Conservation (phyloP, 2,113 vertebrate species). For the Phoenicopterus ruber region DNA sequence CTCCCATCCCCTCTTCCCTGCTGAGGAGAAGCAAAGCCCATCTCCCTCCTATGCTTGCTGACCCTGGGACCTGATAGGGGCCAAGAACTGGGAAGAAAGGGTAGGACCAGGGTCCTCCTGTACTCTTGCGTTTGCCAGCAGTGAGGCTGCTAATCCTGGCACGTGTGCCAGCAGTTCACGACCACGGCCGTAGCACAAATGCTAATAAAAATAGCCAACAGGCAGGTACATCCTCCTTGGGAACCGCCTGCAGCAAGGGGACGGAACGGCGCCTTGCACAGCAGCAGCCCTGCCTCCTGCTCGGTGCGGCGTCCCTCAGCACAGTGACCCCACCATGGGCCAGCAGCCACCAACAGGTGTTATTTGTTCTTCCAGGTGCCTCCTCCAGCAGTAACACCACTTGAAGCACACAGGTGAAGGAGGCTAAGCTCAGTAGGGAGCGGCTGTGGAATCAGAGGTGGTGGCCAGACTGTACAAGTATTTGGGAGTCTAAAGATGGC, state of each 20-base stretch:
- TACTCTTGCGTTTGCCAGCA: neutral
- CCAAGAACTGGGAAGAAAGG: neutral
- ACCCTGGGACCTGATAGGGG: neutral
- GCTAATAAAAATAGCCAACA: neutral
- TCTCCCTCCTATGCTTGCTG: neutral
- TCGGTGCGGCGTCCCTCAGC: accelerated
- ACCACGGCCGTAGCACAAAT: neutral
- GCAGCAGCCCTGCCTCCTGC: neutral
- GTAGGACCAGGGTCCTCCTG: neutral
- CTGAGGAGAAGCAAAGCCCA: neutral
- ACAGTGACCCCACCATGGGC: neutral
- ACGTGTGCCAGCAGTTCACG: neutral
- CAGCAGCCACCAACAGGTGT: neutral
- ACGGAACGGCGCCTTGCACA: neutral
- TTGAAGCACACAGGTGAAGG: neutral
- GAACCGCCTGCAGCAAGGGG: neutral
- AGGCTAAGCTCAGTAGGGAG: neutral
- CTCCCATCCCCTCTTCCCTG: neutral
- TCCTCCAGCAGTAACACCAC: neutral
- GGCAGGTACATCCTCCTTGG: neutral
- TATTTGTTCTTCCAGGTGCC: neutral
- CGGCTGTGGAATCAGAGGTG: neutral
- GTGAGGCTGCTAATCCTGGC: neutral
- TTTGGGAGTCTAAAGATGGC: neutral
- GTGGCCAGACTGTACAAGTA: neutral